These are phyloP conservation scores for Mantis religiosa DNA, from an alignment of 2,888 invertebrate genomes.

Conservation along the genomic window DNA sequence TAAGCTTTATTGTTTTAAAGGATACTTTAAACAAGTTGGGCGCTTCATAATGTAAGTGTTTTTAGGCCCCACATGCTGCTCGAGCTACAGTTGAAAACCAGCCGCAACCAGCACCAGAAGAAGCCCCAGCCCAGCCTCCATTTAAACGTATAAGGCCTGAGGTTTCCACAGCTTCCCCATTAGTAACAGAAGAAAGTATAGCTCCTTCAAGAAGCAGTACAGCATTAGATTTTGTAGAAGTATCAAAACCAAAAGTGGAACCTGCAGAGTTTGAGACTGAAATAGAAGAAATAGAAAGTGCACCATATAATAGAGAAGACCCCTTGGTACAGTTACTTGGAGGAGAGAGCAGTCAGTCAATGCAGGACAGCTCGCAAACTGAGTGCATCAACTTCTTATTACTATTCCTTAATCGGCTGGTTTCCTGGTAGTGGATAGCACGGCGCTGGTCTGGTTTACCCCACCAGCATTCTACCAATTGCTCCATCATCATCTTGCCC, in stretches of 20 bases:
- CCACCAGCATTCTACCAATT: no score
- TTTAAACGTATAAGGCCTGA: constrained; percentile 7
- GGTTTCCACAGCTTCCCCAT: background rate
- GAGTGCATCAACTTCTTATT: background rate
- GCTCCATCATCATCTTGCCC: no score
- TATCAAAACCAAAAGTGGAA: constrained; percentile 29
- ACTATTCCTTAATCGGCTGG: no score
- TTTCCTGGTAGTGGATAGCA: no score
- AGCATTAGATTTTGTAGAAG: constrained; percentile 13
- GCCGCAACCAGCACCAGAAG: background rate
- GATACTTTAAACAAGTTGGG: no score
- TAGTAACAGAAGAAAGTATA: background rate
- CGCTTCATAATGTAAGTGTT: background rate
- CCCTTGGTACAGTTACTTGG: constrained; percentile 15
- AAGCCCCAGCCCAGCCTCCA: background rate
- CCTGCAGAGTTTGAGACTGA: constrained; percentile 30
- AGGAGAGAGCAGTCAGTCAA: constrained; percentile 23
- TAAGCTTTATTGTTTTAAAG: no score
- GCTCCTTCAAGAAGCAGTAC: background rate
- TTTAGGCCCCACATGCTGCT: background rate
- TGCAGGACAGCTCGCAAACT: constrained; percentile 17
- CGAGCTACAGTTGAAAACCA: background rate
- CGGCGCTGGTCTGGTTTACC: no score
- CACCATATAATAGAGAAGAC: constrained; percentile 12
- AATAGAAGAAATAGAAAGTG: constrained; percentile 19